phyloP scores from a whole-genome alignment of 2,113 vertebrate species.

The Halichoeres trimaculatus region DNA sequence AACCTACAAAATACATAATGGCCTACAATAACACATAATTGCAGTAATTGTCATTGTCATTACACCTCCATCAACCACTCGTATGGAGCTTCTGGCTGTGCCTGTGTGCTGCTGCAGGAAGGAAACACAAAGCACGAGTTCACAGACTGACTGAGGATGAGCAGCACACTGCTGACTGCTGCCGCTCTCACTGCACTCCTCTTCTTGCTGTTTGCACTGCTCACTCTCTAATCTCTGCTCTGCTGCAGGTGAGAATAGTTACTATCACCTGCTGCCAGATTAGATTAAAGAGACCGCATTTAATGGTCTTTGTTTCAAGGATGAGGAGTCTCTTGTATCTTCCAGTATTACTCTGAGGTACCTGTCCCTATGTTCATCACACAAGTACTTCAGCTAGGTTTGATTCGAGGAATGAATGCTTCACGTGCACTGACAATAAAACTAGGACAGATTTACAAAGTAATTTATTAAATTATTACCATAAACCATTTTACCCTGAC shows the following conservation, averaged over 20 bases:
- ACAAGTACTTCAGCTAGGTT: too few species aligned
- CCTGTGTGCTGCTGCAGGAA: slow-evolving; percentile 28
- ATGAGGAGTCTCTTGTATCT: too few species aligned
- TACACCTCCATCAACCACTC: slow-evolving; percentile 66
- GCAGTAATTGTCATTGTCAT: slow-evolving; percentile 72
- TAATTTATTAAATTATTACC: too few species aligned
- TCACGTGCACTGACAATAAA: too few species aligned
- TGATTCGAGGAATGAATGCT: too few species aligned
- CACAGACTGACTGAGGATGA: slow-evolving; percentile 5
- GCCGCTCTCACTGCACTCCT: not conserved
- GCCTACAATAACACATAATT: slow-evolving; percentile 82
- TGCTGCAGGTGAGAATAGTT: not conserved
- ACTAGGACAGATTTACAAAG: too few species aligned
- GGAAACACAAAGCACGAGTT: slow-evolving; percentile 52
- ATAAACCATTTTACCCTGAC: too few species aligned
- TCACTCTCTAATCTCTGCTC: not conserved
- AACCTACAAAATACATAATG: slow-evolving; percentile 79
- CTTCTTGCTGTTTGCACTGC: too few species aligned
- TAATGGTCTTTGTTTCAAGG: too few species aligned
- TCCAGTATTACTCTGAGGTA: too few species aligned
- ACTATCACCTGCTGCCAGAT: not conserved
- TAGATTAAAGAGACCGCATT: not conserved
- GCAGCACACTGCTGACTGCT: slow-evolving; percentile 4
- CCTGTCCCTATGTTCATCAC: too few species aligned
- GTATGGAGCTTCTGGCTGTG: slow-evolving; percentile 50